Percentiles rank a stretch among this genome's conserved stretches.
These are phyloP conservation scores for Cliona cf. orientalis DNA, from an alignment of 37 sponge, comb jelly and placozoan genomes.

Conservation along the genomic window DNA sequence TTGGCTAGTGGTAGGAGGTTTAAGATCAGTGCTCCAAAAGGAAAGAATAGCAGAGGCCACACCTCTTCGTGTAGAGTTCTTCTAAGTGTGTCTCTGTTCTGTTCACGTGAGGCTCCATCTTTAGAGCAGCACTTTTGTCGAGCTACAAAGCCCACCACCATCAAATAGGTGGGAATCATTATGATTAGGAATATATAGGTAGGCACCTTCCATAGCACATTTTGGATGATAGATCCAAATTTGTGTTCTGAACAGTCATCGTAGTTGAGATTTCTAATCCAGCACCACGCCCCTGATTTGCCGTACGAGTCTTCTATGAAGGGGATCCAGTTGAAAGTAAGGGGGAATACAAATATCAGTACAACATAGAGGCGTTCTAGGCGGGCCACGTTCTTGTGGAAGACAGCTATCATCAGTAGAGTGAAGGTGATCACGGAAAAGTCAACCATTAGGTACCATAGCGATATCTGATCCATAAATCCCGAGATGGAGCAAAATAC, in stretches of 20 bases:
- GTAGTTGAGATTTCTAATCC: slow-evolving; percentile 40
- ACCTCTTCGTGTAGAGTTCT: slow-evolving; percentile 36
- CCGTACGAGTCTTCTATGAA: slow-evolving; percentile 67
- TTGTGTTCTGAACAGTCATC: slow-evolving; percentile 1
- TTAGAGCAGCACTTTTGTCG: too few relatives aligned
- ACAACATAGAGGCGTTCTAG: slow-evolving; percentile 45
- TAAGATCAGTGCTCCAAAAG: slow-evolving; percentile 49
- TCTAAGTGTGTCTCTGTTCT: not conserved
- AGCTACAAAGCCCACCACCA: not conserved
- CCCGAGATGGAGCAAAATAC: slow-evolving; percentile 35
- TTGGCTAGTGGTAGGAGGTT: slow-evolving; percentile 57
- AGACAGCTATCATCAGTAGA: slow-evolving; percentile 20
- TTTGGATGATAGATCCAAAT: slow-evolving; percentile 27
- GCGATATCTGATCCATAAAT: slow-evolving; percentile 5
- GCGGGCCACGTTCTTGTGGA: not conserved
- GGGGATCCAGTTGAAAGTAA: slow-evolving; percentile 63
- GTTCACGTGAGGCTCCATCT: slow-evolving; percentile 11
- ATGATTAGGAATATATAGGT: slow-evolving; percentile 12
- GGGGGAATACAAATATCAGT: slow-evolving; percentile 49
- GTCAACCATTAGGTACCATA: slow-evolving; percentile 3
- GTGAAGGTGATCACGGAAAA: slow-evolving; percentile 15
- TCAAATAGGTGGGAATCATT: slow-evolving; percentile 23
- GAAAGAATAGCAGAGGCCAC: slow-evolving; percentile 47
- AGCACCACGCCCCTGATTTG: slow-evolving; percentile 75
- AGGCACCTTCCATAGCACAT: slow-evolving; percentile 56